Conservation (phyloP, 1,140 invertebrate genomes). For the Trissolcus basalis region DNA sequence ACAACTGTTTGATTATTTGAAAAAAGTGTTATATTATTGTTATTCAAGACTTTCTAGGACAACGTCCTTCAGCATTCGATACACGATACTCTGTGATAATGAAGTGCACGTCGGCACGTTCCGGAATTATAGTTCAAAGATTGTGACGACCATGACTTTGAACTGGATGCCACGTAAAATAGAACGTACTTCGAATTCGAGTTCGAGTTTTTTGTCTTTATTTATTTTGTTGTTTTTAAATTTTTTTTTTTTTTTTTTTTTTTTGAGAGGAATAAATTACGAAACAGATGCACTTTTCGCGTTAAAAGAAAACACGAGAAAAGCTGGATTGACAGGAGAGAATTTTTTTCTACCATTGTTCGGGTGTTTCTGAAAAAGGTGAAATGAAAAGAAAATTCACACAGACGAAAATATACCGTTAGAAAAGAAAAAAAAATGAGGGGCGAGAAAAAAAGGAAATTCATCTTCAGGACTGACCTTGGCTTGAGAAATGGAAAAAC, state of each 20-base stretch:
- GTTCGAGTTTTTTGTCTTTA: neutral
- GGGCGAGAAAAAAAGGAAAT: slow-evolving; percentile 30
- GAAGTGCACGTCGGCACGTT: slow-evolving; percentile 50
- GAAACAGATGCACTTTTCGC: no score
- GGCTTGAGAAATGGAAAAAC: slow-evolving; percentile 21
- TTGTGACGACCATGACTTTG: slow-evolving; percentile 62
- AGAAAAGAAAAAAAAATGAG: neutral
- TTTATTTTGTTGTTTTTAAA: neutral
- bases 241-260: neutral
- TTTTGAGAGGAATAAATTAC: no score
- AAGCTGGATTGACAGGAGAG: no score
- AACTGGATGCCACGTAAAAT: slow-evolving; percentile 39
- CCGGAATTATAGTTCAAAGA: slow-evolving; percentile 43
- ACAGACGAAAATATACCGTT: slow-evolving; percentile 11
- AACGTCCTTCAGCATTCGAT: slow-evolving; percentile 46
- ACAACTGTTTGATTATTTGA: slow-evolving; percentile 17
- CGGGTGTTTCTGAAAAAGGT: neutral
- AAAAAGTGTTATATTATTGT: slow-evolving; percentile 30
- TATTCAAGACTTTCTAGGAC: slow-evolving; percentile 34
- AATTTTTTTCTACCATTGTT: no score
- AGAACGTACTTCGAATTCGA: slow-evolving; percentile 1
- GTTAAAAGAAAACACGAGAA: no score
- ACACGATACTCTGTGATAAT: slow-evolving; percentile 55
- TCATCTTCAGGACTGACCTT: slow-evolving; percentile 20
- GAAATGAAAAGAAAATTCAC: neutral